A percentile compares a stretch with the other conserved stretches of the same genome.
Conservation (phyloP, 1,140 invertebrate genomes). For the Bombyx mandarina region DNA sequence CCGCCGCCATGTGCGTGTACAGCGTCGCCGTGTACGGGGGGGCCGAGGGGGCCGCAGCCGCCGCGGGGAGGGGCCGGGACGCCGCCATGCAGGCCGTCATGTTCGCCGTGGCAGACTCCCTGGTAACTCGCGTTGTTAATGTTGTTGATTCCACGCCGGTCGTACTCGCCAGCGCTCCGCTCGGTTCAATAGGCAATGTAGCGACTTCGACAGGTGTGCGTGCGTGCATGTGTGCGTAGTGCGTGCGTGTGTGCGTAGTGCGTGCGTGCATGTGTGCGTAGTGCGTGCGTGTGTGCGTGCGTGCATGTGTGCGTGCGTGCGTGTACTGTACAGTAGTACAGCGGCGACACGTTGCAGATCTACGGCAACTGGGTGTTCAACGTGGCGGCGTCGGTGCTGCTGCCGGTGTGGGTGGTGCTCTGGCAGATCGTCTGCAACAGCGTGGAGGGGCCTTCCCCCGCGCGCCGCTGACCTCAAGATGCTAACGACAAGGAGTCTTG, state of each 20-base stretch:
- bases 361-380: conserved; percentile 79
- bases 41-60: conserved; percentile 68
- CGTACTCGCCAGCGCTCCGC: no score
- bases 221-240: no score
- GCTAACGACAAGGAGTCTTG: no score
- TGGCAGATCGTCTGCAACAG: conserved; percentile 65
- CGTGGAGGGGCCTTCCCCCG: conserved; percentile 8
- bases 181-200: no score
- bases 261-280: no score
- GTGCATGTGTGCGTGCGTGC: no score
- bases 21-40: conserved; percentile 73
- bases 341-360: conserved; percentile 50
- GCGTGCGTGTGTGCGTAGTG: no score
- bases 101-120: conserved; percentile 85
- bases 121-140: conserved; percentile 52
- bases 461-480: no score
- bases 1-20: conserved; percentile 73
- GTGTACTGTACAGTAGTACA: no score
- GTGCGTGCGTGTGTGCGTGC: no score
- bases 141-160: no score
- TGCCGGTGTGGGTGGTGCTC: conserved; percentile 75
- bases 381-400: conserved; percentile 64
- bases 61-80: conserved; percentile 69
- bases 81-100: conserved; percentile 84
- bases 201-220: no score